These are phyloP conservation scores for Sceloporus undulatus DNA, from an alignment of 2,113 vertebrate genomes.

Conservation along the genomic window DNA sequence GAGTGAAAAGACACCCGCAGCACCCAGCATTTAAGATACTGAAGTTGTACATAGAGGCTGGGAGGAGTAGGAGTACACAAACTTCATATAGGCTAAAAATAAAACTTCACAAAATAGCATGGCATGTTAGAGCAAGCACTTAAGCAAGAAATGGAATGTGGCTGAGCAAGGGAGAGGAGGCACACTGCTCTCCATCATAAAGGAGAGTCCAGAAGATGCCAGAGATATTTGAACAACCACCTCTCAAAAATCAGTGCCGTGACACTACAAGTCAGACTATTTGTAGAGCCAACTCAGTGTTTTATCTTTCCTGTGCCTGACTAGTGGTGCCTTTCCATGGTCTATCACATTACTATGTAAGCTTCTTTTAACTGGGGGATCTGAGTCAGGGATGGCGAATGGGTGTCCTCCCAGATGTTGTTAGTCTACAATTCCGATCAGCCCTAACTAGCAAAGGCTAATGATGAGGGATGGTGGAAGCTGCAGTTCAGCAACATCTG, in stretches of 20 bases:
- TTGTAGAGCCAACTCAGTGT: not conserved
- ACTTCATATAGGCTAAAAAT: not conserved
- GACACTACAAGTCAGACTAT: not conserved
- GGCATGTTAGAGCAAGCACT: conserved; percentile 1
- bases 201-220: not conserved
- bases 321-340: not conserved
- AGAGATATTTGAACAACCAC: not conserved
- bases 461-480: too few relatives aligned
- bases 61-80: not conserved
- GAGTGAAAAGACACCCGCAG: not conserved
- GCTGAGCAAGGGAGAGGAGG: not conserved
- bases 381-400: too few relatives aligned
- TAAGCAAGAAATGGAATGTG: conserved; percentile 13
- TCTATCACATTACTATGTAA: not conserved
- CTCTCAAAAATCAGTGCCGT: not conserved
- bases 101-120: not conserved
- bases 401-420: too few relatives aligned
- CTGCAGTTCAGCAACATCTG: too few relatives aligned
- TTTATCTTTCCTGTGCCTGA: not conserved
- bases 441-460: too few relatives aligned
- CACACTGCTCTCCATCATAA: not conserved
- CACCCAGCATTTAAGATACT: not conserved
- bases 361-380: not conserved
- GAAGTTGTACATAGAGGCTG: not conserved
- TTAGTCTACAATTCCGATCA: too few relatives aligned